phyloP scores from a whole-genome alignment of 2,797 vertebrate species.

The Danio aesculapii region DNA sequence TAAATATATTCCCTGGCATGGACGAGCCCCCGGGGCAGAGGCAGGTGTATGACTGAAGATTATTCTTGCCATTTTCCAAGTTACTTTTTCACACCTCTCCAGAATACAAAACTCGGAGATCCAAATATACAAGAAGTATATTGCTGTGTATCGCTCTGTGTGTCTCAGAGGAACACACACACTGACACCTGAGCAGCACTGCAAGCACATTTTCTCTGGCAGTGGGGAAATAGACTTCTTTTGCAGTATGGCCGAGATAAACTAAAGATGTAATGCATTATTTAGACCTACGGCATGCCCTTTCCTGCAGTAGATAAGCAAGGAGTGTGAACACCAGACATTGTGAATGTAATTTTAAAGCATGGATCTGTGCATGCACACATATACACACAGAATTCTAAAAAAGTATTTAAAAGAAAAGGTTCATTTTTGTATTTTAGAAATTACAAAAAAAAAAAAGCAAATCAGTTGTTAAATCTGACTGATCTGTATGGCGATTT shows the following conservation, averaged over 20 bases:
- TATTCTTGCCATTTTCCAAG: conserved; percentile 64
- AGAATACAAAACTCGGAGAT: conserved; percentile 61
- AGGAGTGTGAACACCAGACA: conserved; percentile 38
- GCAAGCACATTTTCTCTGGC: conserved; percentile 41
- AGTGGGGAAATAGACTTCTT: conserved; percentile 42
- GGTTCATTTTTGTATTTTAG: too few relatives aligned
- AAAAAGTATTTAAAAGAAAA: too few relatives aligned
- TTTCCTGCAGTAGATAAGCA: conserved; percentile 37
- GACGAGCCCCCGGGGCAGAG: conserved; percentile 67
- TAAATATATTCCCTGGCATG: conserved; percentile 59
- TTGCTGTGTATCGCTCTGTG: conserved; percentile 22
- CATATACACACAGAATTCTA: not conserved
- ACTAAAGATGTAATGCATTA: conserved; percentile 53
- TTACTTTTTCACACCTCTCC: conserved; percentile 52
- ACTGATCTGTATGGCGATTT: too few relatives aligned
- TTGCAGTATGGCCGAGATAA: conserved; percentile 41
- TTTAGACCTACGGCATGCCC: conserved; percentile 47
- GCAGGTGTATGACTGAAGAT: conserved; percentile 72
- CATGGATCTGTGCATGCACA: not conserved
- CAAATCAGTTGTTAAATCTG: too few relatives aligned
- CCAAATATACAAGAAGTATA: conserved; percentile 60
- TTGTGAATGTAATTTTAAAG: conserved; percentile 34
- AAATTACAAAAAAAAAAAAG: too few relatives aligned
- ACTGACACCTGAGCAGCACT: conserved; percentile 28
- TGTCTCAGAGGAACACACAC: conserved; percentile 19